These are phyloP conservation scores for Trogon surrucura DNA, from an alignment of 2,113 vertebrate genomes.

Conservation along the genomic window DNA sequence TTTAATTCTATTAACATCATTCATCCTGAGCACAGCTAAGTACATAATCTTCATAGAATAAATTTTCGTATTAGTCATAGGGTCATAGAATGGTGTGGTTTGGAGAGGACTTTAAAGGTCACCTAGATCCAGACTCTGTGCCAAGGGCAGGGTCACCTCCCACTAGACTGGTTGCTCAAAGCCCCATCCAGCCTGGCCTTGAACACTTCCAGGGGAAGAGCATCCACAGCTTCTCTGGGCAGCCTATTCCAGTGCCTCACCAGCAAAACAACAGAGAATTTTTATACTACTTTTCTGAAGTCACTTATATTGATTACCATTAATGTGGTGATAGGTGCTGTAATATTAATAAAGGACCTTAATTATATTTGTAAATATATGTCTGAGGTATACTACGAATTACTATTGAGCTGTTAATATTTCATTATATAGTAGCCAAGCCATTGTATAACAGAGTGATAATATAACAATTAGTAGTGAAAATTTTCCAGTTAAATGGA, in stretches of 20 bases:
- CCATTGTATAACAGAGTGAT: background rate
- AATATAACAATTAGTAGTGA: background rate
- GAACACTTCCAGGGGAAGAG: background rate
- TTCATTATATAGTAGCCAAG: background rate
- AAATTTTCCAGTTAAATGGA: background rate
- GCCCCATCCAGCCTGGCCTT: background rate
- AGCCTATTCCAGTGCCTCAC: background rate
- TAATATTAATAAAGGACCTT: background rate
- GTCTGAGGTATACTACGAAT: background rate
- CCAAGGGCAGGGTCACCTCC: background rate
- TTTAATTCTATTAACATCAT: background rate
- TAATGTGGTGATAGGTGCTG: background rate
- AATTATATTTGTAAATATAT: background rate
- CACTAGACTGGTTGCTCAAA: background rate
- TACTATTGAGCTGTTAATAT: background rate
- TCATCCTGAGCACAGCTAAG: background rate
- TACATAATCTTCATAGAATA: background rate
- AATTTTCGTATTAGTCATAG: background rate
- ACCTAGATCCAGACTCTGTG: background rate
- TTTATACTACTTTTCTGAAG: background rate
- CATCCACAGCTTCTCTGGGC: background rate
- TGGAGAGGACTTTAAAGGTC: background rate
- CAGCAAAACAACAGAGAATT: background rate
- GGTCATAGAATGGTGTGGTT: background rate
- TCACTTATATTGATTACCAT: no score